A percentile compares a stretch with the other conserved stretches of the same genome.
These are phyloP conservation scores for Rutilus rutilus DNA, from an alignment of 2,113 vertebrate species.

Conservation along the genomic window DNA sequence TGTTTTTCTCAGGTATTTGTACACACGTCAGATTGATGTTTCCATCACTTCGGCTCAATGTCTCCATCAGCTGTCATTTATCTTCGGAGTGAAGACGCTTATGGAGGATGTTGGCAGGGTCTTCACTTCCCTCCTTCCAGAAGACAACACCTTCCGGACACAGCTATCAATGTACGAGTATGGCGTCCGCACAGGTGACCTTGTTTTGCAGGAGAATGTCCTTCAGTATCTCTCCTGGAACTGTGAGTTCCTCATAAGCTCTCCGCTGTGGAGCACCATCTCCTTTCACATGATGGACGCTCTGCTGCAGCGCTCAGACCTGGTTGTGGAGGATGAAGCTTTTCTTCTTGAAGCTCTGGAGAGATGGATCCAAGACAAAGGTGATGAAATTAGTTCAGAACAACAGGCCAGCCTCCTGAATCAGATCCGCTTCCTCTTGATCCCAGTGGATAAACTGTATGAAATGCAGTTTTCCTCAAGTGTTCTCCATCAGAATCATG, in stretches of 20 bases:
- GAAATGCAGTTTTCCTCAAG: constrained; percentile 67
- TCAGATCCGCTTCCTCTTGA: constrained; percentile 77
- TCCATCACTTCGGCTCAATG: constrained; percentile 71
- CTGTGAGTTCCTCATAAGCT: constrained; percentile 64
- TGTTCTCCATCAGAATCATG: constrained; percentile 62
- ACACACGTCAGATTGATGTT: constrained; percentile 72
- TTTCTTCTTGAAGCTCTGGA: constrained; percentile 71
- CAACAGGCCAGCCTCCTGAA: constrained; percentile 63
- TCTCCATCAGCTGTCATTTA: constrained; percentile 75
- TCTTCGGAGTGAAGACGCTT: constrained; percentile 67
- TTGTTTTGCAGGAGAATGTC: constrained; percentile 72
- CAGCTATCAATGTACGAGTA: constrained; percentile 73
- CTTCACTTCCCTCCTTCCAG: constrained; percentile 72
- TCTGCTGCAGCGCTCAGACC: constrained; percentile 72
- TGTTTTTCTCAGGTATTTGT: constrained; percentile 74
- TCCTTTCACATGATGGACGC: constrained; percentile 52
- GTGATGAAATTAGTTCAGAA: constrained; percentile 20
- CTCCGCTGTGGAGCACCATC: constrained; percentile 65
- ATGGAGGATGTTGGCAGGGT: constrained; percentile 68
- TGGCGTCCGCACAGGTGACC: constrained; percentile 62
- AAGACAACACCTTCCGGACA: constrained; percentile 69
- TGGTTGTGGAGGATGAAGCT: constrained; percentile 74
- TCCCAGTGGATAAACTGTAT: constrained; percentile 71
- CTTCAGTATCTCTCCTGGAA: constrained; percentile 78
- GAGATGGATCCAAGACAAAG: constrained; percentile 64